Evolutionary conservation across 1,140 invertebrate species (phyloP), one percentile per base, ranked within the genome.

Genomic region (Chironomus tepperi): DNA sequence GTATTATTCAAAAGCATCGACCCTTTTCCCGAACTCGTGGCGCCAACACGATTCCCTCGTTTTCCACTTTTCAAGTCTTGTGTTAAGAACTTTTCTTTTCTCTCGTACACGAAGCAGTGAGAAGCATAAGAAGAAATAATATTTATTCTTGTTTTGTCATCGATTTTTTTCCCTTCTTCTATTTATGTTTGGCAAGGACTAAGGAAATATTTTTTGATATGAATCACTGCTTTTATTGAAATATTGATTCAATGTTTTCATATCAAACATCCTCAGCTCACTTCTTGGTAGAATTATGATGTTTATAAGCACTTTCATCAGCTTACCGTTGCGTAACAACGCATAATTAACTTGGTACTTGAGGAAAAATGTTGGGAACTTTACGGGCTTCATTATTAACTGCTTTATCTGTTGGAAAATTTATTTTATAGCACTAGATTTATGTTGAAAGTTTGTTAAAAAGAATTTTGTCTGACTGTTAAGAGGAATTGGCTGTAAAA

Each of bases 161-260:
- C 65, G 65, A 70, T 70, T 70, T 70, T 47, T 67, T 19, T 70
- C 18, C 65, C n/a, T 70, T 16, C 65, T 16, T 70, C 10, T 70
- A 18, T 19, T 18, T 19, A 2, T 34, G 24, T 19, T 18, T 19
- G 7, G 18, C 18, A 19, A 70, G 18, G n/a, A n/a, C n/a, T 15
- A 57, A n/a, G n/a, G 15, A 47, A 5, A 19, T 70, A 21, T 67
- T 67, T 19, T 70, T 70, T 70, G 16, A 16, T 5, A 70, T 70
- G 65, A 70, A 18, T 70, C 65, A 70, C 65, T 19, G 24, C 24
- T 34, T 34, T 34, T 34, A 34, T 34, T 34, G 24, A 34, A 34
- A 34, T 34, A 34, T 34, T 34, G 24, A 34, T 34, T 34, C 24
- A 34, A 34, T 34, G 2, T 34, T 5, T 34, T 34, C 2, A 34